Conservation (phyloP, 2,797 vertebrate species). For the Babyrousa celebensis region DNA sequence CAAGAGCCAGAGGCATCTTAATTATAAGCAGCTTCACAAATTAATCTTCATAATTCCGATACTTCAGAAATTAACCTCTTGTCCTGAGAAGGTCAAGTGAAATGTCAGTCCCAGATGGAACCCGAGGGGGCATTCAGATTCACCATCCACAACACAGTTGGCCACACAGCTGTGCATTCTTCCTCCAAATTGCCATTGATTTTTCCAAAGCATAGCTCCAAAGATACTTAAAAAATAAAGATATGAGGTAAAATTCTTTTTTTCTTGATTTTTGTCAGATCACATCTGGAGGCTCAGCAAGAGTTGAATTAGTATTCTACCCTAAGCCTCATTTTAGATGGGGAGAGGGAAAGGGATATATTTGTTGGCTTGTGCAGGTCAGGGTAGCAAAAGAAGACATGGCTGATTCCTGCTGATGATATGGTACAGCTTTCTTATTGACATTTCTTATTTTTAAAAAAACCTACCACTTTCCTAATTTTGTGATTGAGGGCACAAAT, state of each 20-base stretch:
- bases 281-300: background rate
- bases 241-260: conserved; percentile 21
- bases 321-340: conserved; percentile 34
- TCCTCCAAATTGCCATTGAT: conserved; percentile 50
- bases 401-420: background rate
- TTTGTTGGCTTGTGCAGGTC: background rate
- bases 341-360: background rate
- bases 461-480: conserved; percentile 7
- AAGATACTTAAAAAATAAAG: conserved; percentile 53
- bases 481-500: background rate
- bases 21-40: background rate
- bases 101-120: conserved; percentile 60
- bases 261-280: background rate
- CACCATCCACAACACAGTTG: conserved; percentile 63
- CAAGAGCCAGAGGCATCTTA: conserved; percentile 77
- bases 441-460: background rate
- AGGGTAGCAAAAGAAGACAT: background rate
- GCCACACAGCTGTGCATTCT: conserved; percentile 76
- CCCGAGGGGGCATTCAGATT: conserved; percentile 50
- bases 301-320: conserved; percentile 20
- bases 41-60: conserved; percentile 67
- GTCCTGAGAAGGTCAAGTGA: conserved; percentile 68
- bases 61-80: background rate
- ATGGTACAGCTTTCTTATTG: background rate
- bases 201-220: conserved; percentile 45